These are phyloP conservation scores for Ctena decussata DNA, from an alignment of 2,888 invertebrate species.

Conservation along the genomic window DNA sequence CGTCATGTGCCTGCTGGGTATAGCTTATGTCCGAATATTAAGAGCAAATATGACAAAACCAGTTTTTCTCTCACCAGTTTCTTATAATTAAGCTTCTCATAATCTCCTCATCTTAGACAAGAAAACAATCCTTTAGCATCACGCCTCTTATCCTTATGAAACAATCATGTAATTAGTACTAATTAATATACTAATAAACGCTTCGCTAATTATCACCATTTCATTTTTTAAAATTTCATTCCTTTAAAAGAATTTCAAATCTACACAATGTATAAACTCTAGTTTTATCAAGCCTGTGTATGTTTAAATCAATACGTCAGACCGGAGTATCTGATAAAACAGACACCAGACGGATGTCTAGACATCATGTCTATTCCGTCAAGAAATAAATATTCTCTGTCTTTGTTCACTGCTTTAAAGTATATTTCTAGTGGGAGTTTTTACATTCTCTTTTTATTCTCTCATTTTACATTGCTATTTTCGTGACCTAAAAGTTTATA, in stretches of 20 bases:
- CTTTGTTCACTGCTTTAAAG: neutral
- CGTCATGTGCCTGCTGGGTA: no score
- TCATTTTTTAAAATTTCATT: no score
- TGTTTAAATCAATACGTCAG: conserved; percentile 56
- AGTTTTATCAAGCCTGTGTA: neutral
- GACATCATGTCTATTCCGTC: conserved; percentile 45
- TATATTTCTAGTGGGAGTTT: neutral
- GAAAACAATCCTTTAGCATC: no score
- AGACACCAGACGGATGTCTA: conserved; percentile 61
- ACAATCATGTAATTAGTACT: no score
- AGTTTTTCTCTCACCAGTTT: no score
- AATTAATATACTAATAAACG: no score
- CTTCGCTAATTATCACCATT: no score
- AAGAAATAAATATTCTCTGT: conserved; percentile 7
- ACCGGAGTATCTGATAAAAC: conserved; percentile 57
- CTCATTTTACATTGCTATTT: neutral
- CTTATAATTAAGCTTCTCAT: no score
- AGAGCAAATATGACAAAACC: no score
- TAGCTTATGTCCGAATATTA: no score
- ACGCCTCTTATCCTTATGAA: no score
- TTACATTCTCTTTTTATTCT: neutral
- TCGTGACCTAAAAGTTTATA: neutral
- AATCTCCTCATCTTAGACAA: no score
- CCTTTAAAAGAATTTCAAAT: neutral
- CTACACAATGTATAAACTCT: neutral